Conservation (phyloP, 2,888 invertebrate genomes). For the Chydorus sphaericus region DNA sequence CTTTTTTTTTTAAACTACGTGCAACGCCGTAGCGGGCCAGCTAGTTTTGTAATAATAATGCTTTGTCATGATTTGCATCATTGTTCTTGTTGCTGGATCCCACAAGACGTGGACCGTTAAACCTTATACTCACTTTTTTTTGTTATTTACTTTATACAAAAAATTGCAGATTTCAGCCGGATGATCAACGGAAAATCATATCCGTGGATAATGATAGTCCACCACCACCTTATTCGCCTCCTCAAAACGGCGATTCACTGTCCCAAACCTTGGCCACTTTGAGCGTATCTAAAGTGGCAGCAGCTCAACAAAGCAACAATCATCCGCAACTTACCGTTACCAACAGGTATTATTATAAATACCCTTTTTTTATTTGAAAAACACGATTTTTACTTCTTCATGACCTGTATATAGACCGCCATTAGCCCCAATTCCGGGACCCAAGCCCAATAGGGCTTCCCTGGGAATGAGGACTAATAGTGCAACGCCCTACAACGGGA, state of each 20-base stretch:
- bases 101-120: neutral
- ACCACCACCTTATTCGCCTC: constrained; percentile 33
- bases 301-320: neutral
- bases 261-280: constrained; percentile 3
- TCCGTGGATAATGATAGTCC: constrained; percentile 28
- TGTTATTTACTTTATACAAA: neutral
- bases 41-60: too few species aligned
- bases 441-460: neutral
- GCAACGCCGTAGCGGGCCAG: too few species aligned
- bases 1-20: too few species aligned
- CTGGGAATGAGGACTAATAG: neutral
- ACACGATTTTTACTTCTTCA: neutral
- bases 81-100: too few species aligned
- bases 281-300: neutral
- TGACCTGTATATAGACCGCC: neutral
- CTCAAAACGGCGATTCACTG: constrained; percentile 9
- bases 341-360: neutral
- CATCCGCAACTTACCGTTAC: neutral
- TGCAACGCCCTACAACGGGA: too few species aligned
- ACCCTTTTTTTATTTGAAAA: neutral
- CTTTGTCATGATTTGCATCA: too few species aligned
- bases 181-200: constrained; percentile 13
- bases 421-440: neutral
- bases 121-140: neutral
- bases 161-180: neutral